Evolutionary conservation across 2,113 vertebrate genomes (phyloP).

Genomic region (Dascyllus trimaculatus): DNA sequence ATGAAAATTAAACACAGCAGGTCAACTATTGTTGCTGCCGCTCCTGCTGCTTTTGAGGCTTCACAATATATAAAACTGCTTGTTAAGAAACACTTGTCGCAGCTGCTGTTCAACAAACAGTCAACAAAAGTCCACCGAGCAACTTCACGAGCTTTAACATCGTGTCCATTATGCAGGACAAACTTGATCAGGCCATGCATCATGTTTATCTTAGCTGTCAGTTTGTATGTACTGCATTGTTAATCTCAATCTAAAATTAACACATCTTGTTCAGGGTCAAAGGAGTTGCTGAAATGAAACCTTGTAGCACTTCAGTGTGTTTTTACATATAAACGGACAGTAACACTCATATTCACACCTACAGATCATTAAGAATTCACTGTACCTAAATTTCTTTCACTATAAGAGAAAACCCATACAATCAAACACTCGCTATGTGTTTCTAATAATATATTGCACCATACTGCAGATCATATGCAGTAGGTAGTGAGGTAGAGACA

Average conservation of each 20-base stretch:
- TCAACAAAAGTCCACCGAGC: neutral
- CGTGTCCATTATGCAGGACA: neutral
- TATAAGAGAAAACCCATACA: too few relatives aligned
- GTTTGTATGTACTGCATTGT: neutral
- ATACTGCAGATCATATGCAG: too few relatives aligned
- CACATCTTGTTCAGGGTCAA: neutral
- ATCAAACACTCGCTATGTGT: too few relatives aligned
- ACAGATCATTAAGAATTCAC: neutral
- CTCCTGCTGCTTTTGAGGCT: neutral
- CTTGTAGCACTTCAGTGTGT: conserved; percentile 1
- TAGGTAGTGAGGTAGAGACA: neutral
- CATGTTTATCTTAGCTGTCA: neutral
- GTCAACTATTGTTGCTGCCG: neutral
- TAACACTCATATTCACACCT: too few relatives aligned
- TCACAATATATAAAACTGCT: too few relatives aligned
- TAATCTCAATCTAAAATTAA: conserved; percentile 20
- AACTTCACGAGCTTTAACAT: conserved; percentile 1
- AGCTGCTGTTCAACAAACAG: neutral
- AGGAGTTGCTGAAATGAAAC: conserved; percentile 1
- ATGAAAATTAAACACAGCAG: neutral
- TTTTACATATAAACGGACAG: neutral
- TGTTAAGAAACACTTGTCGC: conserved; percentile 13
- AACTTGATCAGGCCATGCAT: neutral
- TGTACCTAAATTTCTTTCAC: neutral
- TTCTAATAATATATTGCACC: too few relatives aligned